Conservation (phyloP, 2,113 vertebrate genomes). For the Prolemur simus region DNA sequence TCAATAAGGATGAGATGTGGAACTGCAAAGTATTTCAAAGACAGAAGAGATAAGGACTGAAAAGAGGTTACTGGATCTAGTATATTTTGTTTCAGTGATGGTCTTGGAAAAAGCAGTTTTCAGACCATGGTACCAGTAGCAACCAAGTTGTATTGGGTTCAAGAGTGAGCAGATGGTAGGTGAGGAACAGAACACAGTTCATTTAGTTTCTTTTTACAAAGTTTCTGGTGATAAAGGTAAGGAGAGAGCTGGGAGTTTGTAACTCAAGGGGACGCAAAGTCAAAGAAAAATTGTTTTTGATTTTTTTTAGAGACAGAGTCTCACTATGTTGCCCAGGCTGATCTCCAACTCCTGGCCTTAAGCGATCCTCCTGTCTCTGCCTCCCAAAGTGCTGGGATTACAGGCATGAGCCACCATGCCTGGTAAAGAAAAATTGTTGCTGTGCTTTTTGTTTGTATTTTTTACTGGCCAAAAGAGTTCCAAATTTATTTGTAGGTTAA, state of each 20-base stretch:
- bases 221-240: background rate
- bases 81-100: background rate
- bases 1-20: background rate
- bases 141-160: background rate
- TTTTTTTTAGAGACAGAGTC: too few relatives aligned
- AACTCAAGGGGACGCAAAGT: background rate
- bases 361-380: too few relatives aligned
- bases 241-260: background rate
- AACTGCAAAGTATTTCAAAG: background rate
- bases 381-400: too few relatives aligned
- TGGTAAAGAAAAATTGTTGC: too few relatives aligned
- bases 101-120: background rate
- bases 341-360: too few relatives aligned
- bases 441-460: background rate
- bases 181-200: background rate
- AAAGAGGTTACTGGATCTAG: background rate
- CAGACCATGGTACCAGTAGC: background rate
- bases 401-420: too few relatives aligned
- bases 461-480: background rate
- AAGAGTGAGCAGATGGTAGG: background rate
- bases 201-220: slow-evolving; percentile 2
- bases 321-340: too few relatives aligned
- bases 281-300: background rate
- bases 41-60: background rate
- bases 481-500: background rate